Percentiles rank a stretch among this genome's conserved stretches.
phyloP scores from a whole-genome alignment of 2,113 vertebrate genomes.

The Macaca fascicularis region T2T-MFA8v1.1 NC_088376.1:83152001-83152500 shows the following conservation, averaged over 20 bases:
- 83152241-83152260: background rate
- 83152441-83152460: background rate
- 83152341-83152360: background rate
- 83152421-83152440: background rate
- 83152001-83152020: background rate
- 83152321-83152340: background rate
- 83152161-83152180: background rate
- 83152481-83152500: background rate
- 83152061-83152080: background rate
- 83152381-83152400: background rate
- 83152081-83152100: background rate
- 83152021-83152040: conserved; percentile 10
- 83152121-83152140: background rate
- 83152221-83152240: background rate
- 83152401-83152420: background rate
- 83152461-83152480: background rate
- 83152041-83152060: background rate
- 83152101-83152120: background rate
- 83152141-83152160: background rate
- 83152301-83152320: background rate
- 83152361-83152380: background rate
- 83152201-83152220: background rate
- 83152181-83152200: background rate
- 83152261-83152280: background rate
- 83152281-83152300: background rate